A percentile compares a stretch with the other conserved stretches of the same genome.
Evolutionary conservation across 2,113 vertebrate species (phyloP).

Genomic region (Istiophorus platypterus): DNA sequence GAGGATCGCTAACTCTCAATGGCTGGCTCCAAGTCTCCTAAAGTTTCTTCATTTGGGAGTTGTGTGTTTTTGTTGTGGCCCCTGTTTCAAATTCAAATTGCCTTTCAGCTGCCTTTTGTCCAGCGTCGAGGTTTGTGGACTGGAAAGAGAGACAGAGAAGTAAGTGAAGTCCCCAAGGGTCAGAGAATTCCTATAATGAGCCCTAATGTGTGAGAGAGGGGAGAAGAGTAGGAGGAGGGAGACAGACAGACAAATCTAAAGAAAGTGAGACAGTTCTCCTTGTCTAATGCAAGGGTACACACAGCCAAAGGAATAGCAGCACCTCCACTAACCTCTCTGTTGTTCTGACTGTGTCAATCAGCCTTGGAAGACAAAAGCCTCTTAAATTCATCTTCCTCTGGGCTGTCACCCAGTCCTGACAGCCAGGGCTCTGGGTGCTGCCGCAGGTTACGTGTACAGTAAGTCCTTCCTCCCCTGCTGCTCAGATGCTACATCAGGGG

Average conservation of each 20-base stretch:
- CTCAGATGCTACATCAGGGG: conserved; percentile 27
- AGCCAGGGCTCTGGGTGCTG: conserved; percentile 41
- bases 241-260: conserved; percentile 39
- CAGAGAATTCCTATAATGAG: conserved; percentile 75
- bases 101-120: conserved; percentile 83
- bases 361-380: conserved; percentile 62
- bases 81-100: conserved; percentile 86
- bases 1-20: conserved; percentile 51
- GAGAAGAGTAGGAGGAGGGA: conserved; percentile 29
- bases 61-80: conserved; percentile 71
- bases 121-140: conserved; percentile 79
- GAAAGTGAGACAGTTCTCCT: conserved; percentile 60
- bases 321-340: conserved; percentile 61
- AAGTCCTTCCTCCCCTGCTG: conserved; percentile 36
- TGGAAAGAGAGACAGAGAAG: conserved; percentile 78
- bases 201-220: conserved; percentile 55
- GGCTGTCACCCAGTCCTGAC: conserved; percentile 56
- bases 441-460: conserved; percentile 49
- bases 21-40: conserved; percentile 59
- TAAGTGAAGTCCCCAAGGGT: conserved; percentile 81
- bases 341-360: conserved; percentile 68
- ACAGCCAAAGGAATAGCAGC: conserved; percentile 62
- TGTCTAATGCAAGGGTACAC: conserved; percentile 47
- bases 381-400: conserved; percentile 62
- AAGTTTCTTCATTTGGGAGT: conserved; percentile 69